These are phyloP conservation scores for Acanthopagrus latus DNA, from an alignment of 2,797 vertebrate species.

Conservation along the genomic window DNA sequence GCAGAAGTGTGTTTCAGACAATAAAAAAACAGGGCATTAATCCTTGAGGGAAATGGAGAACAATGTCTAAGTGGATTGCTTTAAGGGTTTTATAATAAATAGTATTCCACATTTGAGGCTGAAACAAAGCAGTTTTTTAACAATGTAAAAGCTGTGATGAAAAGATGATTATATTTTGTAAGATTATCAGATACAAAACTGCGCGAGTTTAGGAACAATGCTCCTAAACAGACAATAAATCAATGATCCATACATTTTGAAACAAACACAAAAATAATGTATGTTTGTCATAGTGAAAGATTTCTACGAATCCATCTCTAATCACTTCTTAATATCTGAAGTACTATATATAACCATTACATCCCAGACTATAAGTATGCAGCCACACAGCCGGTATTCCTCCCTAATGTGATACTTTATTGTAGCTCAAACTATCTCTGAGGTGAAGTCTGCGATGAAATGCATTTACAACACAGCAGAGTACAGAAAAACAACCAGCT, in stretches of 20 bases:
- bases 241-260: background rate
- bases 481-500: slow-evolving; percentile 43
- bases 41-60: slow-evolving; percentile 62
- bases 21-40: slow-evolving; percentile 56
- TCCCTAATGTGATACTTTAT: slow-evolving; percentile 43
- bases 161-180: slow-evolving; percentile 27
- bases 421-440: slow-evolving; percentile 19
- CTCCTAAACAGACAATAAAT: slow-evolving; percentile 7
- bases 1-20: slow-evolving; percentile 60
- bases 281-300: slow-evolving; percentile 1
- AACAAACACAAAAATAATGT: slow-evolving; percentile 17
- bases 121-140: slow-evolving; percentile 31
- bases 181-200: slow-evolving; percentile 31
- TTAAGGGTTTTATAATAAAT: slow-evolving; percentile 49
- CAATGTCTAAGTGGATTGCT: slow-evolving; percentile 69
- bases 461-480: slow-evolving; percentile 30
- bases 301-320: background rate
- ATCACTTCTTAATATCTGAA: slow-evolving; percentile 20
- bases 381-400: slow-evolving; percentile 36
- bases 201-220: slow-evolving; percentile 28
- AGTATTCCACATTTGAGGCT: slow-evolving; percentile 35
- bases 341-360: slow-evolving; percentile 55
- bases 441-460: slow-evolving; percentile 26
- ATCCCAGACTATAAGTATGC: slow-evolving; percentile 37
- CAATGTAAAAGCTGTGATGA: slow-evolving; percentile 15